Base-by-base conservation (phyloP, 2,113 vertebrate species). In the Fulmarus glacialis region DNA sequence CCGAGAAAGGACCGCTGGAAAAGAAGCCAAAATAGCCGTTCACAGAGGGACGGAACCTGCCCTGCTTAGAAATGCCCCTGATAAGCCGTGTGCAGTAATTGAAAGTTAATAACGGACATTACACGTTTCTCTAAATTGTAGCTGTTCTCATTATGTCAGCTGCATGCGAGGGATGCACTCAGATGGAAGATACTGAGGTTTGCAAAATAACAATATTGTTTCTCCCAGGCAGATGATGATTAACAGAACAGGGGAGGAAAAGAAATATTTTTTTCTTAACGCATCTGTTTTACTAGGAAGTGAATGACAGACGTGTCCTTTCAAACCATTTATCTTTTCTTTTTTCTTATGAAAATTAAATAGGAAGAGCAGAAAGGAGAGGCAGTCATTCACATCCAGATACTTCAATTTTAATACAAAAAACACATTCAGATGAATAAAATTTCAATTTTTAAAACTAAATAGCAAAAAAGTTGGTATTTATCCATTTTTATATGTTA, bases 351-450 rank as follows among this genome's bases (percentile, higher is more conserved):
- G 5, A 38, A 77, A 58, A 40, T 55, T 22, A 40, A 66, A 34
- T 60, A 3, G 7, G 5, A 32, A 1, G 29, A 26, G 19, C 15
- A 14, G 32, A 53, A 48, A 58, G 14, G 3, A 8, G 19, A 19
- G 7, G 14, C 15, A 12, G 1, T 40, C 1, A 17, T 70, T 79
- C 20, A 6, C 19, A n/a, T 45, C 8, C 18, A 18, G 4, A 0
- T 62, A 21, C 4, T 4, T 72, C 36, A 53, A 8, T 73, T 4
- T 72, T 40, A 53, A 8, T 73, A 47, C 15, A 53, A 24, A 74
- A 9, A 24, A 6, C 16, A 38, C 2, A 2, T 19, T 67, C 15
- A 53, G 17, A 10, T 2, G 1, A 64, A n/a, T 21, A 77, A 30
- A 53, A 62, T n/a, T 22, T 34, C 0, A 0, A 32, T n/a, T 78